Evolutionary conservation across 2,113 vertebrate genomes (phyloP).

Genomic region (Dinomys branickii): DNA sequence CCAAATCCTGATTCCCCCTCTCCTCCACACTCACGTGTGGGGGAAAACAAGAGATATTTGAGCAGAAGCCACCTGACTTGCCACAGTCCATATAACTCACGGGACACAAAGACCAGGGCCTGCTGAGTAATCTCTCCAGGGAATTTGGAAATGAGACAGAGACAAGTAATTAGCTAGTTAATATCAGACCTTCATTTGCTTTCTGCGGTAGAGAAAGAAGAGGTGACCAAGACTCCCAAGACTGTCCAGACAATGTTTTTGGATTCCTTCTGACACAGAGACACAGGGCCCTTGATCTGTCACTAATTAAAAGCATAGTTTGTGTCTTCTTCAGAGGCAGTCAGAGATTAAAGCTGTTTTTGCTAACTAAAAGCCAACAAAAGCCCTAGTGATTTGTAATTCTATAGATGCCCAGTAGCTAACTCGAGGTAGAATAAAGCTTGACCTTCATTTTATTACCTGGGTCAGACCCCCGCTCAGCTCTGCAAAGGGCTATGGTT

Average conservation of each 20-base stretch:
- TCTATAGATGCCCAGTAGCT: not conserved
- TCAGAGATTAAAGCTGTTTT: not conserved
- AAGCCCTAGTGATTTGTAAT: not conserved
- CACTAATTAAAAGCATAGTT: not conserved
- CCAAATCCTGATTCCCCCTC: not conserved
- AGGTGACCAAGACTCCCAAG: not conserved
- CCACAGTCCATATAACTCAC: not conserved
- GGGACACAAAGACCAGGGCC: not conserved
- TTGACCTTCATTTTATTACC: not conserved
- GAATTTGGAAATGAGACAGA: not conserved
- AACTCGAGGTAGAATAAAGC: not conserved
- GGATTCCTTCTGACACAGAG: not conserved
- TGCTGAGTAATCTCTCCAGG: not conserved
- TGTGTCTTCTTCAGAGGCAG: not conserved
- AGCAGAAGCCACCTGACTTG: not conserved
- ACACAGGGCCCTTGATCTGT: not conserved
- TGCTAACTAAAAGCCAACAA: not conserved
- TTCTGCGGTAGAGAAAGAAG: not conserved
- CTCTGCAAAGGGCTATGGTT: not conserved
- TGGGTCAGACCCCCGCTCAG: not conserved
- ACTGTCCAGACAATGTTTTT: not conserved
- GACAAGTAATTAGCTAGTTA: not conserved
- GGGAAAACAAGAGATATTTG: not conserved
- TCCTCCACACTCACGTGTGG: not conserved
- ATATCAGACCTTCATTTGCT: not conserved